These are phyloP conservation scores for Porites cylindrica DNA, from an alignment of 92 coral and sea anemone species.

Conservation along the genomic window DNA sequence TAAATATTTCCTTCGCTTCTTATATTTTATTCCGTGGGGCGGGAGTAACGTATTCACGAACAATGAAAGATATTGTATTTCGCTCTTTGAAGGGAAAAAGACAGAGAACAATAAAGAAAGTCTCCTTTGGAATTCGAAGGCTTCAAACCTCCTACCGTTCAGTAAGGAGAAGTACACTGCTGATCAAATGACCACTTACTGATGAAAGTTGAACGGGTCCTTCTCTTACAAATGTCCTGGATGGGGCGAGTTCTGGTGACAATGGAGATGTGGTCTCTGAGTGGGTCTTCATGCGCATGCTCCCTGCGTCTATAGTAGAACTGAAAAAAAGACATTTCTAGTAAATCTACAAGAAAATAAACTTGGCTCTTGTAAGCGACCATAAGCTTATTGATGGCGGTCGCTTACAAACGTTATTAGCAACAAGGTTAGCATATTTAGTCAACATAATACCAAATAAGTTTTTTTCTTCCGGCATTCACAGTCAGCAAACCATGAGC, in stretches of 20 bases:
- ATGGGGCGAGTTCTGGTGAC: constrained; percentile 39
- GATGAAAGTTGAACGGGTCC: constrained; percentile 89
- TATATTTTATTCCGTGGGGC: too few species aligned
- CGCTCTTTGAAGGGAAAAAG: too few species aligned
- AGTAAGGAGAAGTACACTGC: background rate
- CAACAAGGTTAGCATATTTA: too few species aligned
- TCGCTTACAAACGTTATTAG: too few species aligned
- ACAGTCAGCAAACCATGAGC: too few species aligned
- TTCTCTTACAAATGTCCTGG: constrained; percentile 74
- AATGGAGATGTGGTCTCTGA: constrained; percentile 66
- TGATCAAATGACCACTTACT: constrained; percentile 64
- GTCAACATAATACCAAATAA: too few species aligned
- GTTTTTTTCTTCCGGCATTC: background rate
- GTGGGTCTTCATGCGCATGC: constrained; percentile 67
- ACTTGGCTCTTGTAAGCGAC: background rate
- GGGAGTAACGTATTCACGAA: too few species aligned
- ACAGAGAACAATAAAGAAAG: too few species aligned
- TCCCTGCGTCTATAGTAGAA: constrained; percentile 64
- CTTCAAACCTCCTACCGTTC: background rate
- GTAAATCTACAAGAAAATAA: background rate
- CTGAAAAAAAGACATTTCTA: background rate
- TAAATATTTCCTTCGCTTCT: too few species aligned
- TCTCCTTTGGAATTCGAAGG: background rate
- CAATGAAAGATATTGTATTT: too few species aligned
- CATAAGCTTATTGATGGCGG: background rate